Conservation (phyloP, 2,797 vertebrate species). For the Falco naumanni region DNA sequence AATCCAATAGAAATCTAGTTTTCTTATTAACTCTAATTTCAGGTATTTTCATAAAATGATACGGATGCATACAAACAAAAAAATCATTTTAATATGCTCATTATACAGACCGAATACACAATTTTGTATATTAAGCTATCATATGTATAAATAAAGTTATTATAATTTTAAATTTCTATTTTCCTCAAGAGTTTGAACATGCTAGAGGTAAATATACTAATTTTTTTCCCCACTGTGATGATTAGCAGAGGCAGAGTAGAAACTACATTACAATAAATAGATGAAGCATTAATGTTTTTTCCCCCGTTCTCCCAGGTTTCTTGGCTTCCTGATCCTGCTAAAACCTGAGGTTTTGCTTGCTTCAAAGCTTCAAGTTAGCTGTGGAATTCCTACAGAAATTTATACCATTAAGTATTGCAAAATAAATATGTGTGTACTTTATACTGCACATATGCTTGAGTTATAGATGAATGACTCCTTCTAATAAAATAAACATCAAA, state of each 20-base stretch:
- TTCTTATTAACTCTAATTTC: not conserved
- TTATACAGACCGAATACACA: not conserved
- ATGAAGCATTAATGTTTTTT: not conserved
- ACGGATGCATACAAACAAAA: not conserved
- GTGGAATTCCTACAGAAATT: not conserved
- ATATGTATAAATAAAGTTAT: not conserved
- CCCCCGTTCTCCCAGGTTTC: not conserved
- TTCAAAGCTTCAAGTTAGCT: not conserved
- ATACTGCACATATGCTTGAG: not conserved
- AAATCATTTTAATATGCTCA: not conserved
- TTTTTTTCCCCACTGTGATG: not conserved
- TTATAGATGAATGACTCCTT: not conserved
- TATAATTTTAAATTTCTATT: not conserved
- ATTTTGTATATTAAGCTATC: not conserved
- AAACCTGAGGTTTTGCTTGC: not conserved
- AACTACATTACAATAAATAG: not conserved
- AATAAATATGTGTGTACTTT: not conserved
- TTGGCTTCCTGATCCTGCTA: not conserved
- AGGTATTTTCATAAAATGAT: not conserved
- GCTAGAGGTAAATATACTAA: not conserved
- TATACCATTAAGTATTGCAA: not conserved
- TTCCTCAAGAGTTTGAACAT: not conserved
- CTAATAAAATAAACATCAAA: not conserved
- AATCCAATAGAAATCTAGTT: not conserved
- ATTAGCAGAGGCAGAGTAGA: not conserved